Percentiles rank a stretch among this genome's conserved stretches.
Evolutionary conservation across 1,140 invertebrate species (phyloP).

Genomic region (Lysiphlebus fabarum): DNA sequence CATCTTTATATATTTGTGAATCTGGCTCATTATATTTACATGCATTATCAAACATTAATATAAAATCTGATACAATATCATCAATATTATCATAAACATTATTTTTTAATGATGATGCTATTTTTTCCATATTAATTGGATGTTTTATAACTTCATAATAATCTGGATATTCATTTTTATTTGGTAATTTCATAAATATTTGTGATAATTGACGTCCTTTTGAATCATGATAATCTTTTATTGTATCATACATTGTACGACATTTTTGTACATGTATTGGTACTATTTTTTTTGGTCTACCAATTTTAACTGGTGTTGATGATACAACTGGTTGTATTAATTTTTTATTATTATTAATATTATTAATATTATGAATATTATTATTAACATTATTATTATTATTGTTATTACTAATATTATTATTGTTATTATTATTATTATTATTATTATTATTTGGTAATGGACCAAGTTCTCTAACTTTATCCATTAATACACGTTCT

Average conservation of each 20-base stretch:
- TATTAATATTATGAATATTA: constrained; percentile 28
- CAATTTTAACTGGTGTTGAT: constrained; percentile 46
- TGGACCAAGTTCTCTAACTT: constrained; percentile 72
- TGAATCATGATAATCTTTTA: constrained; percentile 84
- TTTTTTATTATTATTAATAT: not conserved
- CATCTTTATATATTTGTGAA: constrained; percentile 98
- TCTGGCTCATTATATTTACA: constrained; percentile 99
- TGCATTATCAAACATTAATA: constrained; percentile 98
- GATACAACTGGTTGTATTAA: constrained; percentile 38
- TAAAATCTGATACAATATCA: constrained; percentile 88
- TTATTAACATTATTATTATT: constrained; percentile 40
- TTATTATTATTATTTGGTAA: constrained; percentile 41
- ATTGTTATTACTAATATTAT: constrained; percentile 26
- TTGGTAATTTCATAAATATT: constrained; percentile 93
- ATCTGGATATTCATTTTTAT: constrained; percentile 92
- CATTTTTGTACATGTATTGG: constrained; percentile 72
- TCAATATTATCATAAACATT: constrained; percentile 80
- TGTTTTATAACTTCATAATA: constrained; percentile 98
- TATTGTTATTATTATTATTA: constrained; percentile 42
- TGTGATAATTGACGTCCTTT: constrained; percentile 81
- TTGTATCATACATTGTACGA: constrained; percentile 83
- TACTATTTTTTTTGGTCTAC: constrained; percentile 55
- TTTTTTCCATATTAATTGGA: constrained; percentile 96
- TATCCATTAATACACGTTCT: constrained; percentile 80
- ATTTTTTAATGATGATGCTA: constrained; percentile 82